Evolutionary conservation across 1,140 invertebrate species (phyloP).

Genomic region (Caenorhabditis remanei): DNA sequence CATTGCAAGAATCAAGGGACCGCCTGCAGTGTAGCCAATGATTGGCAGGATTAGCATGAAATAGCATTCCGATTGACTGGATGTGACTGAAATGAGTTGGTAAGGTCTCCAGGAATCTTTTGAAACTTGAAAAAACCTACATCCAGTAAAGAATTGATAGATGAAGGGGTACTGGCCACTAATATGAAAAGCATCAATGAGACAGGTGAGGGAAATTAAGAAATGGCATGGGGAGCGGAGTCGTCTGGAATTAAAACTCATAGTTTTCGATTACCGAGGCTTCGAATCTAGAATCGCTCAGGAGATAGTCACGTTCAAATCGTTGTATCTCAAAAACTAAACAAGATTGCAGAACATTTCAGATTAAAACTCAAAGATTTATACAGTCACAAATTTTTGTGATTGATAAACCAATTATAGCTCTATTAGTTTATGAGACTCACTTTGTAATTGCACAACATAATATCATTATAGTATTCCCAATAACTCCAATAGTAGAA

Average conservation of each 20-base stretch:
- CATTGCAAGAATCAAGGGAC: constrained; percentile 57
- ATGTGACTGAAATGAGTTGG: constrained; percentile 8
- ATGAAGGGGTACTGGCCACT: constrained; percentile 53
- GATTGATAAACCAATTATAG: no score
- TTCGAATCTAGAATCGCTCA: no score
- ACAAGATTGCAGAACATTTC: no score
- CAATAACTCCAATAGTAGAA: constrained; percentile 51
- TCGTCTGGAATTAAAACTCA: constrained; percentile 13
- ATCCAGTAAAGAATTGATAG: constrained; percentile 43
- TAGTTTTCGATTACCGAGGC: no score
- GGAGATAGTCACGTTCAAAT: no score
- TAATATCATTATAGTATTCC: constrained; percentile 41
- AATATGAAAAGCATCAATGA: constrained; percentile 48
- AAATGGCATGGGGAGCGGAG: constrained; percentile 56
- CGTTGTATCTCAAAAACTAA: no score
- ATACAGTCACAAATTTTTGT: no score
- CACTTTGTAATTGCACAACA: constrained; percentile 24
- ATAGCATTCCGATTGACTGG: constrained; percentile 38
- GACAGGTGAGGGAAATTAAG: constrained; percentile 42
- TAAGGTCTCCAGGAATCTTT: not conserved
- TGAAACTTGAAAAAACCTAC: not conserved
- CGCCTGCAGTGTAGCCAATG: constrained; percentile 40
- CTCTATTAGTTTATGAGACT: not conserved
- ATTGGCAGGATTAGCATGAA: constrained; percentile 49
- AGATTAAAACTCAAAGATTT: no score